Percentiles rank a stretch among this genome's conserved stretches.
Evolutionary conservation across 2,888 invertebrate genomes (phyloP).

Genomic region (Noctua fimbriata): DNA sequence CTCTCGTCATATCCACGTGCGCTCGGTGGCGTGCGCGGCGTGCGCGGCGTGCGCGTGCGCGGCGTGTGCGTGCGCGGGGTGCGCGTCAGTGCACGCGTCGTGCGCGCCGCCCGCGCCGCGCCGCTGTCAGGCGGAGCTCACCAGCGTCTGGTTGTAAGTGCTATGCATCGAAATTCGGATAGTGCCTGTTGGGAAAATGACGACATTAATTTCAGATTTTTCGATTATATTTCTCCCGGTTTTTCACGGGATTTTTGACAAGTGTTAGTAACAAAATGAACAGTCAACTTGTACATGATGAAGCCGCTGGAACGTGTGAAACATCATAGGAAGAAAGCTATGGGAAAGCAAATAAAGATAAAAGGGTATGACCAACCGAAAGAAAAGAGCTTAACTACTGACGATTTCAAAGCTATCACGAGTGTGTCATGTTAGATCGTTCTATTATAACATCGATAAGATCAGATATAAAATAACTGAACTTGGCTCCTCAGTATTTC

Average conservation of each 20-base stretch:
- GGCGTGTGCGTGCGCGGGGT: constrained; percentile 67
- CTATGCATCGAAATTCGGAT: constrained; percentile 88
- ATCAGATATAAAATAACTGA: constrained; percentile 74
- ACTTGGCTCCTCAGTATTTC: constrained; percentile 76
- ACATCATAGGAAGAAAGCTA: constrained; percentile 64
- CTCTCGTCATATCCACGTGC: constrained; percentile 70
- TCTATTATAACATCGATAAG: constrained; percentile 74
- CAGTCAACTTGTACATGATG: constrained; percentile 50
- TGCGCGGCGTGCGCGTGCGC: constrained; percentile 56
- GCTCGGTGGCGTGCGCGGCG: constrained; percentile 60
- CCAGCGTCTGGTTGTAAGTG: constrained; percentile 87
- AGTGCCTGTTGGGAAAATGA: constrained; percentile 78
- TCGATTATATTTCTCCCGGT: constrained; percentile 23
- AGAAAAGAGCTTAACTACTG: constrained; percentile 80
- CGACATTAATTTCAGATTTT: not conserved
- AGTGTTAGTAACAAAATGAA: constrained; percentile 49
- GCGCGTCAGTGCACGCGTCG: constrained; percentile 69
- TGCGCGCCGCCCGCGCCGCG: constrained; percentile 77
- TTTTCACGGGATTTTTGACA: constrained; percentile 46
- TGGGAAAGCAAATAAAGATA: constrained; percentile 65
- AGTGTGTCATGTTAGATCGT: constrained; percentile 72
- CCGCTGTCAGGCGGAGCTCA: constrained; percentile 85
- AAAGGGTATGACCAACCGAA: constrained; percentile 58
- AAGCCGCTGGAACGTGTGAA: constrained; percentile 53
- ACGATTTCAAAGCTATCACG: constrained; percentile 76